Base-by-base conservation (phyloP, 2,888 invertebrate genomes). In the Bugulina stolonifera region DNA sequence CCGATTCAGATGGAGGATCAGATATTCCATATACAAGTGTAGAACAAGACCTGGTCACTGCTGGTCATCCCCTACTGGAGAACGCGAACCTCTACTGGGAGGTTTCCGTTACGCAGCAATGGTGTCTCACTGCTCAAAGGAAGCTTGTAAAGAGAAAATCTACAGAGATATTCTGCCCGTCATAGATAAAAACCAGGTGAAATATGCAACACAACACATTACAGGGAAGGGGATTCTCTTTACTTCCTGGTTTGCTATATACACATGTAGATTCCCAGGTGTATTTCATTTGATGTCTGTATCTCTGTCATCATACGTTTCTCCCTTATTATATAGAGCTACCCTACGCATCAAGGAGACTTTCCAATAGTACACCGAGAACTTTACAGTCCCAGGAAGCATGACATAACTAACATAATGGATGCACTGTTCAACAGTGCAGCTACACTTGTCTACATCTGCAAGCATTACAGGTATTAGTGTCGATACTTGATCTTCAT, bases 1-100 rank as follows among this genome's bases (percentile, higher is more conserved):
- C 35, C 58, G 73, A 10, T 54, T 71, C 23, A 25, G 75, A 32
- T 75, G 74, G 74, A 75, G 71, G 70, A 69, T 75, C 18, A 52
- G 58, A 27, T 71, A 73, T 25, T 35, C 54, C 5, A n/a, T 69
- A 1, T 73, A 54, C 43, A 35, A 74, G 25, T 54, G 70, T 32
- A 70, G 69, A 14, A 52, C 27, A 23, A 71, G 43, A 35, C 25
- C n/a, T n/a, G n/a, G n/a, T n/a, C n/a, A n/a, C n/a, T n/a, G n/a
- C n/a, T n/a, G n/a, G n/a, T n/a, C n/a, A n/a, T 43, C 57, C 29
- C 32, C 64, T 64, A 32, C 32, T 32, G 64, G 14, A 3, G 27
- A 29, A 32, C 14, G 27, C 5, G 2, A 25, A 5, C 64, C 64
- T 14, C 32, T 64, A 32, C 27, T 29, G 2, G 32, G 32, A 14